phyloP scores from a whole-genome alignment of 2,113 vertebrate genomes.

The Paraplagusia blochii region DNA sequence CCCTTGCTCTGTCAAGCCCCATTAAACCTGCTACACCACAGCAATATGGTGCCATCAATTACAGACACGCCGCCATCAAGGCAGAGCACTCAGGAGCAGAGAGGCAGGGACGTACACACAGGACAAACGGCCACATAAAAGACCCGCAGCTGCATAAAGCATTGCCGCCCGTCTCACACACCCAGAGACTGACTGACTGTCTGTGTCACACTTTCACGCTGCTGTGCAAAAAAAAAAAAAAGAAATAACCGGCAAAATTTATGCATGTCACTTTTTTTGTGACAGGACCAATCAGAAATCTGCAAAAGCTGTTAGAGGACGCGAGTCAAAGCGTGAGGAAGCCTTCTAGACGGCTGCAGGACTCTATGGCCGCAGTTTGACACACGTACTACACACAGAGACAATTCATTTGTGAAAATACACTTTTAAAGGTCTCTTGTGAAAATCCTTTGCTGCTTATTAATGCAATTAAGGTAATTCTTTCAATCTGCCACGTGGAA shows the following conservation, averaged over 20 bases:
- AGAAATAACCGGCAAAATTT: background rate
- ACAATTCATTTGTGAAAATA: too few species aligned
- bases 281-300: conserved; percentile 3
- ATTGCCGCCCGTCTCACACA: conserved; percentile 40
- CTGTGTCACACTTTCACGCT: conserved; percentile 7
- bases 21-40: conserved; percentile 80
- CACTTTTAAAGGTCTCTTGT: too few species aligned
- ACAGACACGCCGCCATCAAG: conserved; percentile 73
- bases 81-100: conserved; percentile 60
- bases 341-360: conserved; percentile 46
- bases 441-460: too few species aligned
- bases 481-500: too few species aligned
- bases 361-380: conserved; percentile 60
- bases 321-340: background rate
- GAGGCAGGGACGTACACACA: conserved; percentile 76
- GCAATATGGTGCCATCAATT: conserved; percentile 82
- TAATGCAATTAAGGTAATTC: too few species aligned
- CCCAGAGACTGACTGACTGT: conserved; percentile 1
- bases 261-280: conserved; percentile 29
- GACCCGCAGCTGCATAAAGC: conserved; percentile 56
- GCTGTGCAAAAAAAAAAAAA: background rate
- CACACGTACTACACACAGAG: background rate
- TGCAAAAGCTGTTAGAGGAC: background rate
- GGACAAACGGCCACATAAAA: conserved; percentile 81
- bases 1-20: conserved; percentile 77